Evolutionary conservation across 2,113 vertebrate species (phyloP).

Genomic region (Setophaga kirtlandii): DNA sequence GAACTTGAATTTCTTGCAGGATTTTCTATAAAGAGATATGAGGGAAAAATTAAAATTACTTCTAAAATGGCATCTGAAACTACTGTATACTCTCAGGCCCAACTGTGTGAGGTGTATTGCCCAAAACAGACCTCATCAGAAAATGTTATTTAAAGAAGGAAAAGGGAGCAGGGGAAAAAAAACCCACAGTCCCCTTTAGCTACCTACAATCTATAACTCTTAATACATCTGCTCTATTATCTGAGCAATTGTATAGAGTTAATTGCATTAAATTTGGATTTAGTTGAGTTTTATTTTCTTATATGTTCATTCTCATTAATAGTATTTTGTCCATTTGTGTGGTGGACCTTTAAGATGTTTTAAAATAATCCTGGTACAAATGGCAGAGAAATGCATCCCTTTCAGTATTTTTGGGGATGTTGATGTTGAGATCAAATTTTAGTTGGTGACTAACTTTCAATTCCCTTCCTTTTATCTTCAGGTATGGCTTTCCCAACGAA

Average conservation of each 20-base stretch:
- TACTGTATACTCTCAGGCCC: background rate
- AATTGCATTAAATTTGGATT: background rate
- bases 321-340: constrained; percentile 41
- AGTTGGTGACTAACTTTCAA: constrained; percentile 87
- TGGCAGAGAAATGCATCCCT: constrained; percentile 53
- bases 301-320: background rate
- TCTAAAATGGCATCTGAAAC: background rate
- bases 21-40: background rate
- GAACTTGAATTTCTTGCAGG: background rate
- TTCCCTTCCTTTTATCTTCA: constrained; percentile 96
- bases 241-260: constrained; percentile 47
- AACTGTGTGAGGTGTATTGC: background rate
- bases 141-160: background rate
- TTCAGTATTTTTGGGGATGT: constrained; percentile 52
- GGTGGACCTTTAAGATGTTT: background rate
- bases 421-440: constrained; percentile 69
- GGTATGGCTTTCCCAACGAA: constrained; percentile 99
- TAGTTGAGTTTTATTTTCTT: background rate
- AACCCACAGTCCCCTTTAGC: background rate
- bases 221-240: constrained; percentile 14
- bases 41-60: background rate
- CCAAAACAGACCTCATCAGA: background rate
- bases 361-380: constrained; percentile 45
- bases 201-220: background rate
- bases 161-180: fast-evolving